phyloP scores from a whole-genome alignment of 92 coral and sea anemone genomes.

The Porites rus region DNA sequence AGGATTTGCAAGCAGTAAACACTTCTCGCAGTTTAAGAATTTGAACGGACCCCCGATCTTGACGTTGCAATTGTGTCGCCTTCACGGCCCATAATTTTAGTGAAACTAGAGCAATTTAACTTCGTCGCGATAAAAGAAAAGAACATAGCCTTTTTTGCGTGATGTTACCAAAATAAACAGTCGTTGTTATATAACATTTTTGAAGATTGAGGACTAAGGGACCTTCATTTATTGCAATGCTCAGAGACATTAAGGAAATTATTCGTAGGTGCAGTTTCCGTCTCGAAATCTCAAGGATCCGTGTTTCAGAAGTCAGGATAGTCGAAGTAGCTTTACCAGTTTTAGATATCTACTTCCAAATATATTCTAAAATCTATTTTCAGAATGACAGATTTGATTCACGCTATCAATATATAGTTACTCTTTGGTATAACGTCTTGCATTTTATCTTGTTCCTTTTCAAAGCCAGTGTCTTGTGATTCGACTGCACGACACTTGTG shows the following conservation, averaged over 20 bases:
- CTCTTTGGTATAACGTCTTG: background rate
- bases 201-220: background rate
- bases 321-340: background rate
- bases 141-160: background rate
- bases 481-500: background rate
- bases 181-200: background rate
- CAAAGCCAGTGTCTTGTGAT: background rate
- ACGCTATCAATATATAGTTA: background rate
- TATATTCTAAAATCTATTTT: background rate
- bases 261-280: background rate
- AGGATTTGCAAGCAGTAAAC: conserved; percentile 3
- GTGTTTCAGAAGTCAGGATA: background rate
- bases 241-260: conserved; percentile 12
- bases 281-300: background rate
- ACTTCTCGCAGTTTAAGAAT: background rate
- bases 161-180: background rate
- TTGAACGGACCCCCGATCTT: background rate
- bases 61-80: background rate
- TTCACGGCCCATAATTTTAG: background rate
- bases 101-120: background rate
- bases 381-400: background rate
- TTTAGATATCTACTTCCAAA: conserved; percentile 11
- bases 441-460: background rate
- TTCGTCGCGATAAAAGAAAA: background rate
- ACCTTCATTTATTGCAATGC: background rate